Evolutionary conservation across 64 coral and sea anemone species (phyloP), one percentile per base, ranked within the genome.

Genomic region (Montipora foliosa): DNA sequence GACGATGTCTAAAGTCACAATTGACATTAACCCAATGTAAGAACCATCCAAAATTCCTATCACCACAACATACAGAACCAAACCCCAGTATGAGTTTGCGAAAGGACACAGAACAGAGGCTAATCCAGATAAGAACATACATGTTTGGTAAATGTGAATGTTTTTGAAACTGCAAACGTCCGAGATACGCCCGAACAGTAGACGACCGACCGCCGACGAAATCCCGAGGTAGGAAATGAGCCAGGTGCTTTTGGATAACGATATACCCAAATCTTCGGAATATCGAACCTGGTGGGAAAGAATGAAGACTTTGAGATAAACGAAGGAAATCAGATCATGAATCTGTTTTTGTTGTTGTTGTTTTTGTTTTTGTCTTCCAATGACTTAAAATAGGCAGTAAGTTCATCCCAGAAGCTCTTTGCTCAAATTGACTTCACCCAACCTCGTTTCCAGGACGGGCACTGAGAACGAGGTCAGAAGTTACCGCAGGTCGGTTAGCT

Each of bases 1-100:
- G 11, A 95, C 94, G 52, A 95, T 84, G 53, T 98, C 94, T 11
- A 97, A 51, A 8, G 93, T 98, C 19, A 98, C 96, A 76, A 98
- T 98, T 5, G 96, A 98, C 96, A 98, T 98, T 2, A 98, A 80
- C 19, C 96, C 96, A 37, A 98, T 87, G 78, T 95, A 98, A 5
- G 93, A 98, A 4, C 96, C 96, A 93, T 98, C 96, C 72, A 98
- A 69, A 16, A 98, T 44, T 9, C 96, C 96, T 62, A 98, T 44
- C 29, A 87, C 90, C 15, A 95, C 79, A 87, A 95, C 90, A 87
- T 98, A 98, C 71, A 87, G 22, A 68, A 95, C 82, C 0, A 98
- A 79, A 17, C 77, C 87, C 52, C 74, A 82, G 17, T 98, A 98
- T 4, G 93, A 67, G 12, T 47, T 67, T 14, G 93, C 96, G n/a